phyloP scores from a whole-genome alignment of 2,113 vertebrate species.

The Gracilinanus agilis region DNA sequence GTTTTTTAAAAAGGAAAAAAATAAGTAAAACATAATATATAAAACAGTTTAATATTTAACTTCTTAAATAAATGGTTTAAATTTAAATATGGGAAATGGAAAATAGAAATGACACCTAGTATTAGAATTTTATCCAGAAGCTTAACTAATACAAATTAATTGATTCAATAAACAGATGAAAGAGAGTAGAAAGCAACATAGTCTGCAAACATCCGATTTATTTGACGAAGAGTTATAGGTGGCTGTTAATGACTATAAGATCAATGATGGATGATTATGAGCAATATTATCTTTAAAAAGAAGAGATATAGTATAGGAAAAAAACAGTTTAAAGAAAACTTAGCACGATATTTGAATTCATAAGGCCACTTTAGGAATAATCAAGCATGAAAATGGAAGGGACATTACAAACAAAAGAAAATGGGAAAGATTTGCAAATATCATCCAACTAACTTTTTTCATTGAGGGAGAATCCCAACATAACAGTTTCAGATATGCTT shows the following conservation, averaged over 20 bases:
- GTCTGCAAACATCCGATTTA: background rate
- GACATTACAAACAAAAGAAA: background rate
- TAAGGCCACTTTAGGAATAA: background rate
- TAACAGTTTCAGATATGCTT: background rate
- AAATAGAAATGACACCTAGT: background rate
- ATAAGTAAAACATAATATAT: background rate
- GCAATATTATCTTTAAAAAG: background rate
- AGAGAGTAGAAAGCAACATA: background rate
- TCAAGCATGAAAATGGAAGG: background rate
- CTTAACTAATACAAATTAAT: background rate
- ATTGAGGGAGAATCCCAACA: background rate
- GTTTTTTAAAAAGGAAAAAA: background rate
- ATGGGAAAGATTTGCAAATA: background rate
- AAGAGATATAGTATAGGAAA: background rate
- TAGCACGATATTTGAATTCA: background rate
- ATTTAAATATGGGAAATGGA: background rate
- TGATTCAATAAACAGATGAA: background rate
- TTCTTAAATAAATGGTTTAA: background rate
- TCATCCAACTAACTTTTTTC: background rate
- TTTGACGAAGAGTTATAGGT: background rate
- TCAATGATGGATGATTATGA: background rate
- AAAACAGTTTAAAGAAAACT: background rate
- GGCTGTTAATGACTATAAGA: background rate
- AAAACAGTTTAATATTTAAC: background rate
- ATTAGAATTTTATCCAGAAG: background rate